Conservation (phyloP, 2,797 vertebrate species). For the Sebastes taczanowskii region DNA sequence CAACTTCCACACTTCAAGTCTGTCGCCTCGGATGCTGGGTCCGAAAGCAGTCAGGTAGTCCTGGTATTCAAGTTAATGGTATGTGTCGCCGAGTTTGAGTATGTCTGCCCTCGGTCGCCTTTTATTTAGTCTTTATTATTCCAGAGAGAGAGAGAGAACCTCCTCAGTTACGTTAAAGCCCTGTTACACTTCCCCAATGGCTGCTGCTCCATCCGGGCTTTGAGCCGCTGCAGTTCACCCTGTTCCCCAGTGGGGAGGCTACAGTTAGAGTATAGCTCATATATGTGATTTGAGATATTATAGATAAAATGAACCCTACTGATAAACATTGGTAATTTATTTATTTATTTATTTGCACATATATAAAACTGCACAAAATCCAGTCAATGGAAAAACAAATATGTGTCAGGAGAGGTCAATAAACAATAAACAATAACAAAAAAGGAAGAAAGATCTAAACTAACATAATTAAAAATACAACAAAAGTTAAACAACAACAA, state of each 20-base stretch:
- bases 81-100: constrained; percentile 37
- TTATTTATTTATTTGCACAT: no score
- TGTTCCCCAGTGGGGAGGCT: constrained; percentile 54
- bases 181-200: constrained; percentile 83
- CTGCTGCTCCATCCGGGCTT: constrained; percentile 84
- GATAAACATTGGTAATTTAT: neutral
- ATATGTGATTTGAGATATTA: neutral
- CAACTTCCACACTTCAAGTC: constrained; percentile 78
- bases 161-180: constrained; percentile 78
- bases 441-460: no score
- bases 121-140: constrained; percentile 74
- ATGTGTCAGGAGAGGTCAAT: no score
- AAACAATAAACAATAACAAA: no score
- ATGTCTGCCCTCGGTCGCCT: constrained; percentile 54
- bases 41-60: constrained; percentile 54
- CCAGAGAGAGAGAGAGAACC: constrained; percentile 64
- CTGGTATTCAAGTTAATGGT: constrained; percentile 41
- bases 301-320: neutral
- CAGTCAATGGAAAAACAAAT: no score
- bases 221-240: constrained; percentile 67
- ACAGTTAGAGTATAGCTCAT: constrained; percentile 1
- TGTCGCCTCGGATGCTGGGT: constrained; percentile 55
- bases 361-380: no score
- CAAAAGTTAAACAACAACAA: no score
- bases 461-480: no score